These are phyloP conservation scores for Galerucella nymphaeae DNA, from an alignment of 2,888 invertebrate genomes.

Conservation along the genomic window DNA sequence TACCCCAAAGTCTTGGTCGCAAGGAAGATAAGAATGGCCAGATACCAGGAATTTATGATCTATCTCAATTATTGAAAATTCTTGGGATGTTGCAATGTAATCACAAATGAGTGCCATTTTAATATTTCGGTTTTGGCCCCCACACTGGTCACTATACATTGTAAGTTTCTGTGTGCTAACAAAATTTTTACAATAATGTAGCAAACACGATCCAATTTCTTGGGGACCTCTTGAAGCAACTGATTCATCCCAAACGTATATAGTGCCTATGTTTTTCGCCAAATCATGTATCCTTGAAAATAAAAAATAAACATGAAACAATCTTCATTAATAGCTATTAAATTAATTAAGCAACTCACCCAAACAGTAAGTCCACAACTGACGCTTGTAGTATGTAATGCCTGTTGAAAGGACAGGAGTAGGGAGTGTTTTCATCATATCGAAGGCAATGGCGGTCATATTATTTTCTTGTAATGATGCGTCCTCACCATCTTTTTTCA, in stretches of 20 bases:
- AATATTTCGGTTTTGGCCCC: conserved; percentile 45
- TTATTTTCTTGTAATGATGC: conserved; percentile 12
- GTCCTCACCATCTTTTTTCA: conserved; percentile 34
- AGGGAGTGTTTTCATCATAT: conserved; percentile 15
- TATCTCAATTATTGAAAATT: conserved; percentile 18
- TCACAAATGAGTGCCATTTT: conserved; percentile 41
- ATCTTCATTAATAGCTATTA: no score
- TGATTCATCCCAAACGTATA: conserved; percentile 11
- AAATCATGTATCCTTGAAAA: no score
- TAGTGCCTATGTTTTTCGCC: no score
- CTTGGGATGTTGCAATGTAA: conserved; percentile 38
- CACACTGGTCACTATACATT: conserved; percentile 32
- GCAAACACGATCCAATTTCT: conserved; percentile 42
- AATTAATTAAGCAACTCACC: no score
- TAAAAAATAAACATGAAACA: no score
- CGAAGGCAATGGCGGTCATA: conserved; percentile 12
- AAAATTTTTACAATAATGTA: conserved; percentile 38
- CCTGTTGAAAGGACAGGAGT: conserved; percentile 12
- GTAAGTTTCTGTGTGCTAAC: conserved; percentile 36
- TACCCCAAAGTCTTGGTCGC: conserved; percentile 45
- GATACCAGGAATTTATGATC: conserved; percentile 31
- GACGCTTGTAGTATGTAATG: conserved; percentile 3
- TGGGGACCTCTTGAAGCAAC: conserved; percentile 46
- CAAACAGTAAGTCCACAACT: conserved; percentile 7
- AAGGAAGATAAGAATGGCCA: conserved; percentile 39